phyloP scores from a whole-genome alignment of 2,888 invertebrate species.

The Dicranocentrus wangi region DNA sequence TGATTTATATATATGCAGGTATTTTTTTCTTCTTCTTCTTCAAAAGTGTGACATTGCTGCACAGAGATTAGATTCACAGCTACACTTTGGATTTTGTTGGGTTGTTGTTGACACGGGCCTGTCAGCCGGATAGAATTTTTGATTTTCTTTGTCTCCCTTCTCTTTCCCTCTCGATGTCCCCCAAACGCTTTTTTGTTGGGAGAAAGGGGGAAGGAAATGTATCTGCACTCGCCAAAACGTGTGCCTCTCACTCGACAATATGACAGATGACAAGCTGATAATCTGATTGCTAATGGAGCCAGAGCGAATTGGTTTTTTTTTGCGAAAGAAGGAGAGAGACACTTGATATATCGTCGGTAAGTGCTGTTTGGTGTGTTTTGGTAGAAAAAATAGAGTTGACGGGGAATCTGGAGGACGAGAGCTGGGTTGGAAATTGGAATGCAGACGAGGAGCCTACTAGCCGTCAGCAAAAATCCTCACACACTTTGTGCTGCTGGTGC shows the following conservation, averaged over 20 bases:
- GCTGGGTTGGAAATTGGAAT: slow-evolving; percentile 43
- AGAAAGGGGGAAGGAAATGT: slow-evolving; percentile 44
- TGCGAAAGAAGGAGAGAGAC: neutral
- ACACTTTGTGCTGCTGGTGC: neutral
- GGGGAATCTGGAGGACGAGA: slow-evolving; percentile 49
- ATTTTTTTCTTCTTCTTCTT: too few species aligned
- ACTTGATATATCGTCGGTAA: neutral
- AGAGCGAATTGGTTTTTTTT: neutral
- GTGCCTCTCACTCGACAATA: slow-evolving; percentile 26
- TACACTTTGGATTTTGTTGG: too few species aligned
- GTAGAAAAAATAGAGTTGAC: slow-evolving; percentile 7
- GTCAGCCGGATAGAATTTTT: neutral
- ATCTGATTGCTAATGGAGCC: slow-evolving; percentile 15
- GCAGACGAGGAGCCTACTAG: slow-evolving; percentile 6
- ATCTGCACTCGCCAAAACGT: slow-evolving; percentile 42
- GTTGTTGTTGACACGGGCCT: too few species aligned
- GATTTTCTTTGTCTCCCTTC: slow-evolving; percentile 11
- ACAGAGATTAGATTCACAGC: too few species aligned
- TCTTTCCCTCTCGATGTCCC: neutral
- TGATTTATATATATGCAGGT: too few species aligned
- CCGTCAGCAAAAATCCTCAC: too few species aligned
- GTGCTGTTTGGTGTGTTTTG: neutral
- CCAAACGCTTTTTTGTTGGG: neutral
- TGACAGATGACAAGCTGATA: slow-evolving; percentile 55
- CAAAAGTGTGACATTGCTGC: too few species aligned